A percentile compares a stretch with the other conserved stretches of the same genome.
phyloP scores from a whole-genome alignment of 2,797 vertebrate genomes.

The Crocodylus rhombifer region DNA sequence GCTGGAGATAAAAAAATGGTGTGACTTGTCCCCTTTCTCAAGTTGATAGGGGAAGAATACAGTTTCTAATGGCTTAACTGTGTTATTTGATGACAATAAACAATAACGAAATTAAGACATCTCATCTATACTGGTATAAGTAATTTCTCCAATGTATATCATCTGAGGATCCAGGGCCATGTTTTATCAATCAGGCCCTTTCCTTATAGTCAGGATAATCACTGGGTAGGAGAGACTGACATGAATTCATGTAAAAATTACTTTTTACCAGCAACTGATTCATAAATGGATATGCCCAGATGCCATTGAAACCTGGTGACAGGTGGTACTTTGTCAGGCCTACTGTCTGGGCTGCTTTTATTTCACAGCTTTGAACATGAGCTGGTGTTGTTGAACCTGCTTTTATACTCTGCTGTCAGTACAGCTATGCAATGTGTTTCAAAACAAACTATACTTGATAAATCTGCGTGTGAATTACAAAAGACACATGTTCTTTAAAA shows the following conservation, averaged over 20 bases:
- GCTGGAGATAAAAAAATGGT: background rate
- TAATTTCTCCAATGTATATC: background rate
- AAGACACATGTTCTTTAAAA: constrained; percentile 80
- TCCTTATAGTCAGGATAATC: background rate
- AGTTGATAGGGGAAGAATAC: background rate
- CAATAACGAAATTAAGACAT: too few relatives aligned
- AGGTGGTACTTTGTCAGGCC: constrained; percentile 81
- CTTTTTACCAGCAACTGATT: background rate
- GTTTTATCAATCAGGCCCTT: background rate
- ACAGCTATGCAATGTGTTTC: constrained; percentile 65
- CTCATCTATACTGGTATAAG: background rate
- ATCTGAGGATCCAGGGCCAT: background rate
- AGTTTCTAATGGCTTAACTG: background rate
- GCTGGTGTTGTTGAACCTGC: constrained; percentile 65
- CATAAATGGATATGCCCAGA: background rate
- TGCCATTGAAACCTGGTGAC: constrained; percentile 53
- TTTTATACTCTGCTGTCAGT: constrained; percentile 67
- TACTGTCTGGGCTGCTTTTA: constrained; percentile 60
- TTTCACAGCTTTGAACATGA: constrained; percentile 78
- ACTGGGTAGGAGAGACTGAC: background rate
- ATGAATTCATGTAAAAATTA: background rate
- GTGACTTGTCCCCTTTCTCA: background rate
- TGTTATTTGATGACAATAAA: too few relatives aligned
- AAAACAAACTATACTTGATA: constrained; percentile 72
- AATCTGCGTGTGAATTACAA: constrained; percentile 79